A percentile compares a stretch with the other conserved stretches of the same genome.
Evolutionary conservation across 1,140 invertebrate species (phyloP).

Genomic region (Saxidomus purpurata): DNA sequence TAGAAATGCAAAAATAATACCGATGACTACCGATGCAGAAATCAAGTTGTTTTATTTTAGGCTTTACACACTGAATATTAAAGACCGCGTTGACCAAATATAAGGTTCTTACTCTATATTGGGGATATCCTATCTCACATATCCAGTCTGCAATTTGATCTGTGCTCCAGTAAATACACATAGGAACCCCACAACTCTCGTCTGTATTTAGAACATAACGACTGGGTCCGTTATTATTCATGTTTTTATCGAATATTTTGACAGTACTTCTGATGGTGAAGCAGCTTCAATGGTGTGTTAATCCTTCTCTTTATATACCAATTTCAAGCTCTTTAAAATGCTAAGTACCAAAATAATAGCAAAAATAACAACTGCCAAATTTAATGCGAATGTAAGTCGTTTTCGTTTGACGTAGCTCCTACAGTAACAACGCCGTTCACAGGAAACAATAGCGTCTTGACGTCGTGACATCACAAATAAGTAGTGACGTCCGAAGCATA

Average conservation of each 20-base stretch:
- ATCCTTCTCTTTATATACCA: neutral
- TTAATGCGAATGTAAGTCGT: neutral
- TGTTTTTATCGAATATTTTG: neutral
- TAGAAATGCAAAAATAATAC: no score
- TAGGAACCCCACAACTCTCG: conserved; percentile 29
- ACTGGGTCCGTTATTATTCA: neutral
- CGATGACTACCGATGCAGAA: no score
- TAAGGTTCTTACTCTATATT: conserved; percentile 46
- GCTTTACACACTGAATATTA: no score
- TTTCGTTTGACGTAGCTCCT: neutral
- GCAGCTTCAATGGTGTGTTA: no score
- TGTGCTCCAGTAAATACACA: conserved; percentile 42
- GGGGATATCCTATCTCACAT: conserved; percentile 30
- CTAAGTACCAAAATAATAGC: neutral
- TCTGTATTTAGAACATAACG: conserved; percentile 7
- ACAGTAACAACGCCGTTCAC: no score
- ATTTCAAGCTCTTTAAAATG: neutral
- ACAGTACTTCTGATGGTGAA: no score
- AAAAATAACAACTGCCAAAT: neutral
- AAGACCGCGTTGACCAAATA: no score
- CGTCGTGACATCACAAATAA: neutral
- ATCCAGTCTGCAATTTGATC: conserved; percentile 48
- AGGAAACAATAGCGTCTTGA: no score
- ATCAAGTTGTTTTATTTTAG: no score
- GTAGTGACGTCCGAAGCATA: no score